phyloP scores from a whole-genome alignment of 2,888 invertebrate genomes.

The Sminthurides aquaticus region DNA sequence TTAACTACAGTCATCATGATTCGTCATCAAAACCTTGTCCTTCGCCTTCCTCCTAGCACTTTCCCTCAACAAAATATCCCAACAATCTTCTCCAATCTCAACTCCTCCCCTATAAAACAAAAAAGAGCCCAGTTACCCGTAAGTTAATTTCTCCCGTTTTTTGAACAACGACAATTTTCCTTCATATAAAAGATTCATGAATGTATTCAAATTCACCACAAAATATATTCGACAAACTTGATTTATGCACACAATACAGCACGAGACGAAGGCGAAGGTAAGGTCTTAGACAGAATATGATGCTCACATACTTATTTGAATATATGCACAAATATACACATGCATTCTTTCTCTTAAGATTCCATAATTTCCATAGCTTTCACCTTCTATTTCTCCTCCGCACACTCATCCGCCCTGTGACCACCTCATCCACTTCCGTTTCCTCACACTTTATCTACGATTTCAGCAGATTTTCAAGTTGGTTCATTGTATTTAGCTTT shows the following conservation, averaged over 20 bases:
- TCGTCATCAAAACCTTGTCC: neutral
- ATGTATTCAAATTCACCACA: neutral
- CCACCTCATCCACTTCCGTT: too few species aligned
- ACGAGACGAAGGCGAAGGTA: slow-evolving; percentile 24
- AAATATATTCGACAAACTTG: too few species aligned
- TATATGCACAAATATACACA: neutral
- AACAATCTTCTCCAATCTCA: neutral
- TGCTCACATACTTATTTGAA: neutral
- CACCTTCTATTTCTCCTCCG: too few species aligned
- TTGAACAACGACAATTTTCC: neutral
- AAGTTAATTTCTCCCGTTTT: neutral
- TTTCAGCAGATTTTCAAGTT: too few species aligned
- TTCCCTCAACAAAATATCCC: neutral
- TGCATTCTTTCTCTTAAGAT: too few species aligned
- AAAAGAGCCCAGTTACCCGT: neutral
- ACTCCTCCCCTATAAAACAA: neutral
- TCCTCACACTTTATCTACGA: too few species aligned
- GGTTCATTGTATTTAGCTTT: too few species aligned
- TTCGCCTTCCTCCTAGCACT: neutral
- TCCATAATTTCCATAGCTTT: too few species aligned
- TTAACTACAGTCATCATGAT: neutral
- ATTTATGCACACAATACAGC: neutral
- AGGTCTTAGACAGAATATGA: slow-evolving; percentile 11
- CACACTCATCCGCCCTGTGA: too few species aligned
- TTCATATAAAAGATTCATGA: too few species aligned